Base-by-base conservation (phyloP, 2,797 vertebrate species). In the Oreochromis grahami region DNA sequence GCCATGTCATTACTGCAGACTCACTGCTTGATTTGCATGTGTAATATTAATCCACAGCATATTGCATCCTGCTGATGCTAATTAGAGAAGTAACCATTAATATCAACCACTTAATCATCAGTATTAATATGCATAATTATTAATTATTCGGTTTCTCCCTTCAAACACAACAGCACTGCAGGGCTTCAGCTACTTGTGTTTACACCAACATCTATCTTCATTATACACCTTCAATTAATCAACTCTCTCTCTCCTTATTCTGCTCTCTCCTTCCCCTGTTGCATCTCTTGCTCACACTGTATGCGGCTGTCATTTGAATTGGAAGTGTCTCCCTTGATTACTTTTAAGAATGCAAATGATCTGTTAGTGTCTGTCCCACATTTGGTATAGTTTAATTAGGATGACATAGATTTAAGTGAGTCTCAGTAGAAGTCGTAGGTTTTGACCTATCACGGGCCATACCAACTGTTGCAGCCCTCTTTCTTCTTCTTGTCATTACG, bases 81-180 rank as follows among this genome's bases (percentile, higher is more conserved):
- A 95, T 96, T 95, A 95, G 83, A 87, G 79, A 87, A 91, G 92
- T 93, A 92, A 93, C 93, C 90, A 92, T 94, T 94, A 94, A 94
- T 94, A 94, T 91, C 86, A 93, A 83, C 80, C 65, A 81, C 93
- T 94, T 92, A 92, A 95, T 96, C 94, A 95, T 95, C 85, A 89
- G 93, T 96, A 95, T 95, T 94, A 94, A 95, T 95, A 90, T 84
- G 84, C 84, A 83, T 89, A 86, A 96, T 95, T 95, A 95, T 92
- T 94, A 94, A 93, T 94, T 92, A 95, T 95, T 94, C 86, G 82
- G 86, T 86, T 85, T 91, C 76, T 88, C 70, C 43, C 68, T 85
- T 85, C 70, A 89, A 72, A 93, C 87, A 60, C 29, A 81, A 76
- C 26, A 14, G 76, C 84, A 86, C 88, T 78, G 81, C 87, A 45